Evolutionary conservation across 2,113 vertebrate species (phyloP), one percentile per base, ranked within the genome.

Genomic region (Amazona guildingii): DNA sequence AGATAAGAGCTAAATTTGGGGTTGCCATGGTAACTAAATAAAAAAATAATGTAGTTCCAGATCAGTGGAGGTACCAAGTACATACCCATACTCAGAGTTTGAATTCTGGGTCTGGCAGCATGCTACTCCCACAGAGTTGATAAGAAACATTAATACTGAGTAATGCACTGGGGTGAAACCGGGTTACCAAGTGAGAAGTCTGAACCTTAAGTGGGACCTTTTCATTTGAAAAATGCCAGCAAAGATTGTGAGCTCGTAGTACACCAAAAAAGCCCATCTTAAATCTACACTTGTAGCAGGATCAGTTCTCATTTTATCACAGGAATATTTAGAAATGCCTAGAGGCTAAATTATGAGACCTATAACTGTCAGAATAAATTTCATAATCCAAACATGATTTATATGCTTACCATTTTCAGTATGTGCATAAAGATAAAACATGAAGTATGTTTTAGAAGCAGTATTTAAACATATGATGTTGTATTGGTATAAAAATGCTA

Each of bases 1-100:
- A 84, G 90, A 92, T 62, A 86, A 93, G 80, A 82, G 62, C 80
- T 94, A 91, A 95, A 95, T 94, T 91, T 87, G 90, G 52, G 33
- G 78, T 95, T 97, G 69, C 67, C 41, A 96, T 94, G 69, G 92
- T 91, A 76, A 86, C 57, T 67, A 67, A 90, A 91, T 73, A 83
- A 89, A 90, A 86, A 90, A 86, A 46, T 14, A 88, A 41, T 0
- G 0, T 63, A 31, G 43, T 78, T 90, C 35, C 35, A 72, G 62
- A 88, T 93, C 72, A 94, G 66, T 90, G 80, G 64, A 92, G 43
- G 68, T 92, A 86, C 55, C 48, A 68, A 86, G 55, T 52, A 37
- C 10, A 37, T 90, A 77, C 31, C 25, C 51, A 20, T 75, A 21
- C 35, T 88, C 69, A 73, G 73, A 80, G 84, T 90, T 79, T 91